These are phyloP conservation scores for Eupithecia abbreviata DNA, from an alignment of 2,888 invertebrate genomes.

Conservation along the genomic window DNA sequence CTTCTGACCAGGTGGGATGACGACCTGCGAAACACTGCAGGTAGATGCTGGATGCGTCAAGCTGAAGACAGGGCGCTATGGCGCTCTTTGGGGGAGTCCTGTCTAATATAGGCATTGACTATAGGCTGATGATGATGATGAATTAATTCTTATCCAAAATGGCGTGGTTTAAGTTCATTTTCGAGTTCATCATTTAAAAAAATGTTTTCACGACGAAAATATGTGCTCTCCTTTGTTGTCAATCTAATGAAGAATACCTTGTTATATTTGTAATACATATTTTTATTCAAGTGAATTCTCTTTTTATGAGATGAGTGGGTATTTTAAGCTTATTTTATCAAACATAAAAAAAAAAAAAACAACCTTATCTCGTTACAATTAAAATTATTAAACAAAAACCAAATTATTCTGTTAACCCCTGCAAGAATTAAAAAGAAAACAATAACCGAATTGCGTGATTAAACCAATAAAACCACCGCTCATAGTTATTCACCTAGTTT, in stretches of 20 bases:
- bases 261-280: background rate
- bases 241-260: background rate
- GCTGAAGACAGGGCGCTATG: too few relatives aligned
- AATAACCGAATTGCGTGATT: slow-evolving; percentile 40
- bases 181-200: background rate
- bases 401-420: background rate
- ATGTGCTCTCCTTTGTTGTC: background rate
- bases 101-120: too few relatives aligned
- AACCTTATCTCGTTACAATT: background rate
- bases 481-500: slow-evolving; percentile 34
- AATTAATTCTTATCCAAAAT: slow-evolving; percentile 24
- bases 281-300: background rate
- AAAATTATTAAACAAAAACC: background rate
- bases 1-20: too few relatives aligned
- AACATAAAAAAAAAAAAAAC: background rate
- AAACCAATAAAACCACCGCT: slow-evolving; percentile 35
- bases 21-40: too few relatives aligned
- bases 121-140: too few relatives aligned
- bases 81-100: too few relatives aligned
- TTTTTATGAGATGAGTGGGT: background rate
- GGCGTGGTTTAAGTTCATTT: background rate
- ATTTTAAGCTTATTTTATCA: background rate
- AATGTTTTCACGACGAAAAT: background rate
- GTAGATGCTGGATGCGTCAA: too few relatives aligned
- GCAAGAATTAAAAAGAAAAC: slow-evolving; percentile 28